phyloP scores from a whole-genome alignment of 2,797 vertebrate species.

The Coregonus sp. region DNA sequence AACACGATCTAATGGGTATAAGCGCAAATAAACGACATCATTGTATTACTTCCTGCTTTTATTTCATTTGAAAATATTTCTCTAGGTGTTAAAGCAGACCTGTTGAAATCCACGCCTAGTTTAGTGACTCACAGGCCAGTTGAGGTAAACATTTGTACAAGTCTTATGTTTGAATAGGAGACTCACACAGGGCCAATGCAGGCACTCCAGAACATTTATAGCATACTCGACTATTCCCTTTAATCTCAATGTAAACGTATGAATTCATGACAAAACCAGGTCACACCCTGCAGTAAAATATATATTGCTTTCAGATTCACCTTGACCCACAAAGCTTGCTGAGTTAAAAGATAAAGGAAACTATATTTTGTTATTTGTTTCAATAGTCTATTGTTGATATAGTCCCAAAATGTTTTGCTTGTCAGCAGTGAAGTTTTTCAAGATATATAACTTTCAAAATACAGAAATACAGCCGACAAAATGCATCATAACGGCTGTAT shows the following conservation, averaged over 20 bases:
- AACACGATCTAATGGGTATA: not conserved
- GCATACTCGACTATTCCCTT: not conserved
- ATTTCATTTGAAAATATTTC: not conserved
- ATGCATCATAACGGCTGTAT: too few species aligned
- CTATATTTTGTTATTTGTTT: too few species aligned
- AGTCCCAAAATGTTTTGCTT: too few species aligned
- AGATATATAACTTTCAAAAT: too few species aligned
- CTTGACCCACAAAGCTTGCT: conserved; percentile 28
- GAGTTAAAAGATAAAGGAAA: not conserved
- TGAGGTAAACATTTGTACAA: not conserved
- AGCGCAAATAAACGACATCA: too few species aligned
- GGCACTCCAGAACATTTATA: not conserved
- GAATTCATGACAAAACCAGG: not conserved
- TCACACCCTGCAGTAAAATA: conserved; percentile 28
- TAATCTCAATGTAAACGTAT: not conserved
- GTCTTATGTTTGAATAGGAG: not conserved
- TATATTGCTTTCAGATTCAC: conserved; percentile 32
- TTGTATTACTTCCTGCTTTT: too few species aligned
- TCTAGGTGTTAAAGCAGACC: not conserved
- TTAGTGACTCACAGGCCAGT: not conserved
- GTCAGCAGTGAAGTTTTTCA: too few species aligned
- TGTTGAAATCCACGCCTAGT: not conserved
- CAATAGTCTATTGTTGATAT: too few species aligned
- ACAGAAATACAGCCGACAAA: too few species aligned
- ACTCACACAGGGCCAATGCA: not conserved